Evolutionary conservation across 64 coral and sea anemone species (phyloP).

Genomic region (Catalaphyllia jardinei): DNA sequence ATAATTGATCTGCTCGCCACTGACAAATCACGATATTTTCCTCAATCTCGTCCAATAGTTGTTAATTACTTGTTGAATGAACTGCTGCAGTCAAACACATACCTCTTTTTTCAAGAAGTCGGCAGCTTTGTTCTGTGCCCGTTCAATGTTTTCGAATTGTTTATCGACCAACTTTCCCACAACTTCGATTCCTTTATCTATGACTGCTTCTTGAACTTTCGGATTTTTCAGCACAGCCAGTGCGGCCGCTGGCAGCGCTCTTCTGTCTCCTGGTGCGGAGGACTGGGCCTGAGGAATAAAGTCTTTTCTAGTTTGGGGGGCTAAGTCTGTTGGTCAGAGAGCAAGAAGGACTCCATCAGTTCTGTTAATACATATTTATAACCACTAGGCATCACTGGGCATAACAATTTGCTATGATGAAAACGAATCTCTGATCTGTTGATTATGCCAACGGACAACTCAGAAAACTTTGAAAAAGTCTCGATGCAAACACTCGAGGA

Average conservation of each 20-base stretch:
- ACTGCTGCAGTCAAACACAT: background rate
- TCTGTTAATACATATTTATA: background rate
- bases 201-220: conserved; percentile 17
- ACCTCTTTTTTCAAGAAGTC: conserved; percentile 47
- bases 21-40: too few species aligned
- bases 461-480: too few species aligned
- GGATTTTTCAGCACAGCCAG: background rate
- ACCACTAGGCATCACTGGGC: too few species aligned
- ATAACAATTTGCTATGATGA: too few species aligned
- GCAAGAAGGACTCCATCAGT: background rate
- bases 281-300: background rate
- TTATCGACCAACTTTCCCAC: conserved; percentile 45
- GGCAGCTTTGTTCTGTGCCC: conserved; percentile 16
- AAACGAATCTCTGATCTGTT: too few species aligned
- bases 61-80: background rate
- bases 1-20: too few species aligned
- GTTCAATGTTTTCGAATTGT: conserved; percentile 2
- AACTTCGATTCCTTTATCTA: conserved; percentile 58
- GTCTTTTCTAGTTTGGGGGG: background rate
- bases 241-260: background rate
- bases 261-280: background rate
- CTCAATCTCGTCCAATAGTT: too few species aligned
- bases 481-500: too few species aligned
- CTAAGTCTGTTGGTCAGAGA: background rate
- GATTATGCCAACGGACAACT: too few species aligned